These are phyloP conservation scores for Tyrophagus putrescentiae DNA, from an alignment of 1,140 invertebrate species.

Conservation along the genomic window DNA sequence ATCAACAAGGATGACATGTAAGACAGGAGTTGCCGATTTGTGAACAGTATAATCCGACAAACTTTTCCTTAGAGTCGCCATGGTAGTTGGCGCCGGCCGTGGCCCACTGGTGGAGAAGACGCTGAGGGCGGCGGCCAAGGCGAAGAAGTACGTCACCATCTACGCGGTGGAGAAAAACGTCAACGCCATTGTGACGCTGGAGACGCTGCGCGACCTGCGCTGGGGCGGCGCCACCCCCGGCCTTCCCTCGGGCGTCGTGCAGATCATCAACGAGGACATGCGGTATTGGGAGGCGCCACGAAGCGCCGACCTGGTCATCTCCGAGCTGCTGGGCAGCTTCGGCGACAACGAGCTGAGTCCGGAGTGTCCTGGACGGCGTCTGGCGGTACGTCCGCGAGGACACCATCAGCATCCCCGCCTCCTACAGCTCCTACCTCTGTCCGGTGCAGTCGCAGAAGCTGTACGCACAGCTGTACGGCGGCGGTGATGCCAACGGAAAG, in stretches of 20 bases:
- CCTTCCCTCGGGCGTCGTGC: neutral
- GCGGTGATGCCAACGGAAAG: constrained; percentile 36
- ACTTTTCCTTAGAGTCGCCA: constrained; percentile 42
- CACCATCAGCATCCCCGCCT: constrained; percentile 50
- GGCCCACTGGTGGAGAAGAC: constrained; percentile 77
- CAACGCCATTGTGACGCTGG: constrained; percentile 74
- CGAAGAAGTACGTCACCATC: constrained; percentile 49
- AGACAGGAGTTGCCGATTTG: constrained; percentile 26
- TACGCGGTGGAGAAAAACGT: constrained; percentile 97
- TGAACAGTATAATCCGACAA: neutral
- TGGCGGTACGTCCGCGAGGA: constrained; percentile 65
- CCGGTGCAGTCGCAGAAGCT: constrained; percentile 66
- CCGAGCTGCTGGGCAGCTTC: constrained; percentile 91
- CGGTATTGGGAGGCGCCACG: constrained; percentile 51
- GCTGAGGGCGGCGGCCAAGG: constrained; percentile 57
- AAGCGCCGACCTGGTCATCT: constrained; percentile 86
- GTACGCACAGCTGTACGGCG: constrained; percentile 49
- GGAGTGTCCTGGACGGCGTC: constrained; percentile 91
- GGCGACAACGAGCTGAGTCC: constrained; percentile 97
- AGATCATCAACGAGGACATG: constrained; percentile 77
- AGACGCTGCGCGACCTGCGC: constrained; percentile 3
- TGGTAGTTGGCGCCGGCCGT: constrained; percentile 86
- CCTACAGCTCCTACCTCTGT: constrained; percentile 77
- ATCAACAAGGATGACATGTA: constrained; percentile 36
- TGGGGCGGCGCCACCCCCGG: constrained; percentile 10